Evolutionary conservation across 2,797 vertebrate species (phyloP).

Genomic region (Gymnothorax reevesii): DNA sequence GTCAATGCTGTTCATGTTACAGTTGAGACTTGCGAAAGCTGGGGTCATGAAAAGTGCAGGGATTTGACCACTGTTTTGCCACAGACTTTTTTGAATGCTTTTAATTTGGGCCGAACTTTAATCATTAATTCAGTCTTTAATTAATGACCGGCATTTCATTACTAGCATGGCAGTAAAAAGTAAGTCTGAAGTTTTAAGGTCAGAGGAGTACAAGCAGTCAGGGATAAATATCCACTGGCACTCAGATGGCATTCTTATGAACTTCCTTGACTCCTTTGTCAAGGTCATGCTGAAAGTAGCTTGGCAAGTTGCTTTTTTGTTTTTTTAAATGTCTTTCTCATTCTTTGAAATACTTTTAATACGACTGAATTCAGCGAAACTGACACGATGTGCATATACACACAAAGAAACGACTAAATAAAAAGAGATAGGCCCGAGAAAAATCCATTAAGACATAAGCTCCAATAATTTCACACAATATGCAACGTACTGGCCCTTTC

Average conservation of each 20-base stretch:
- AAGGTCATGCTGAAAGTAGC: constrained; percentile 70
- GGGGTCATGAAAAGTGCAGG: not conserved
- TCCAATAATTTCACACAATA: constrained; percentile 73
- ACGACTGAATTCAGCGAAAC: constrained; percentile 61
- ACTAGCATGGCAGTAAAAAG: constrained; percentile 44
- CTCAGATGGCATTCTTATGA: constrained; percentile 59
- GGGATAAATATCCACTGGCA: constrained; percentile 66
- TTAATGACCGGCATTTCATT: constrained; percentile 34
- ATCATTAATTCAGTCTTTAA: constrained; percentile 27
- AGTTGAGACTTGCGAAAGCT: not conserved
- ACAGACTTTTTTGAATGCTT: constrained; percentile 9
- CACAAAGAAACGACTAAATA: constrained; percentile 49
- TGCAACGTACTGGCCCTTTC: constrained; percentile 49
- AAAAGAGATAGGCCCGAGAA: constrained; percentile 19
- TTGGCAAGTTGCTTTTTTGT: constrained; percentile 67
- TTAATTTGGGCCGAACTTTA: constrained; percentile 26
- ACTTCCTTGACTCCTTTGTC: constrained; percentile 62
- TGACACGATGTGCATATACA: constrained; percentile 59
- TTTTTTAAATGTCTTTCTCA: constrained; percentile 64
- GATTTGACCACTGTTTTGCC: constrained; percentile 17
- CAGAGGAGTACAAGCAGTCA: constrained; percentile 63
- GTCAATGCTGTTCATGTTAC: constrained; percentile 67
- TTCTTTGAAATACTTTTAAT: constrained; percentile 53
- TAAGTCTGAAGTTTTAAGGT: constrained; percentile 69
- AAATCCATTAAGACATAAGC: constrained; percentile 68